Evolutionary conservation across 2,797 vertebrate species (phyloP), one percentile per base, ranked within the genome.

Genomic region (Spinus pinus): DNA sequence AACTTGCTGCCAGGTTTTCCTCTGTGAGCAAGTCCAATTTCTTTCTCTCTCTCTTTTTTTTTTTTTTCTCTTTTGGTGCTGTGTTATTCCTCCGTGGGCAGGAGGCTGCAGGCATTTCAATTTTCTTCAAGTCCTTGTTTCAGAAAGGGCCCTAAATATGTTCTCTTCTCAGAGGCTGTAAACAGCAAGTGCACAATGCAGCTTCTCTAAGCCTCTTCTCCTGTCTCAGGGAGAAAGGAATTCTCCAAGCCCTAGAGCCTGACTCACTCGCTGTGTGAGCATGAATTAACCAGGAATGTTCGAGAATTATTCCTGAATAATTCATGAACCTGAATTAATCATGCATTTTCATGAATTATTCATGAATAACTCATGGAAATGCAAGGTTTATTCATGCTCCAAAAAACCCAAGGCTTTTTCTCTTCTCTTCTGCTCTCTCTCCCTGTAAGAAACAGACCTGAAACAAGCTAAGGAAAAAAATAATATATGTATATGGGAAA

Each of bases 261-360:
- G 93, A 95, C 94, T 96, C 96, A 81, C 86, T 96, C 8, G 0
- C 89, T 95, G 64, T 58, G 81, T 86, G 94, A 97, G 95, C 96
- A 97, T 97, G 97, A 97, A 97, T 97, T 97, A 97, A 97, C 96
- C 95, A 96, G 96, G 94, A 95, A 95, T 94, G 90, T 96, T 96
- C 80, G 70, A 96, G 97, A 95, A 97, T 96, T 93, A 94, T 91
- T 69, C 94, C 91, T 96, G 96, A 96, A 96, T 97, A 97, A 97
- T 97, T 96, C 94, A 95, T 94, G 89, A 95, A 93, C 91, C 84
- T 81, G 83, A 96, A 95, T 92, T 96, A 93, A 95, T 97, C 88
- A 94, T 97, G 93, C 94, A 96, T 96, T 97, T 96, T 82, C 73
- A 90, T 95, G 96, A 92, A 96, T 97, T 95, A 94, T 95, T 96